Evolutionary conservation across 2,113 vertebrate species (phyloP), one percentile per base, ranked within the genome.

Genomic region (Syngnathus scovelli): DNA sequence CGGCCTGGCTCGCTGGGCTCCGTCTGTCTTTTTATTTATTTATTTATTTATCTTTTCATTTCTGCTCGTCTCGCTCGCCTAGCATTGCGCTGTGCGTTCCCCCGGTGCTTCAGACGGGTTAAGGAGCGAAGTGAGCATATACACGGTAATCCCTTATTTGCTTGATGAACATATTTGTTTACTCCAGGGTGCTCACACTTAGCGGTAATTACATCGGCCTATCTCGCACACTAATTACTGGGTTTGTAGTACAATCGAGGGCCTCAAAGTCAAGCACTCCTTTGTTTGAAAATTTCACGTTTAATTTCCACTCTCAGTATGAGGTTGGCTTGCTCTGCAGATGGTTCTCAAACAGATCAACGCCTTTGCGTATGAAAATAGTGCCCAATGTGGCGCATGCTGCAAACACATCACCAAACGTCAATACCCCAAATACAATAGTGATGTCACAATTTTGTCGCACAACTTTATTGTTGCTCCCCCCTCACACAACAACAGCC

Each of bases 151-250:
- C 89, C 89, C 85, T 82, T 87, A 87, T 87, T 87, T 89, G 83
- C 87, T 85, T 85, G 86, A 90, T 78, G 84, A 89, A 91, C 86
- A 89, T 87, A 89, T 89, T 90, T 86, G 76, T 89, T 84, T 84
- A 78, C 88, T 86, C 89, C 56, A 68, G 88, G 87, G 85, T 83
- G 36, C 80, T 80, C 77, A 70, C 78, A 76, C 80, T 82, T 86
- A 71, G 76, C 84, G 75, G 83, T 88, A 88, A 90, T 90, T 89
- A 89, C 80, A 87, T 69, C 75, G 74, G 23, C 68, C 55, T 80
- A 89, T 87, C 84, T 84, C 69, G 75, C 68, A 60, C 75, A 73
- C 77, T 89, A 89, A 89, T 89, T 88, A 84, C 59, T 82, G 78
- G 78, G 80, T 86, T 85, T 86, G 78, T 84, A 73, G 70, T 61